phyloP scores from a whole-genome alignment of 2,888 invertebrate genomes.

The Diplolepis rosae region DNA sequence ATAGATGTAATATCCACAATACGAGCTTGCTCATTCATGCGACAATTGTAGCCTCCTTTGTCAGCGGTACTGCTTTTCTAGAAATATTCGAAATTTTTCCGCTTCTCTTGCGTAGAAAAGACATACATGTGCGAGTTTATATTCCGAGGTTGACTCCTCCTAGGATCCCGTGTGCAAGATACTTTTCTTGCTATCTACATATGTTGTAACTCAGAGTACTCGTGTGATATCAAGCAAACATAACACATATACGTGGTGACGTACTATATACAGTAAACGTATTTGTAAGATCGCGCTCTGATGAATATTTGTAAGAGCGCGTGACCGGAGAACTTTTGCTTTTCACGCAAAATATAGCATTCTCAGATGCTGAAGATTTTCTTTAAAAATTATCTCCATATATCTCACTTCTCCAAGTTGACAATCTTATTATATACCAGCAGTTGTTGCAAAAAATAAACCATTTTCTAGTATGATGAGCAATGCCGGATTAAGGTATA shows the following conservation, averaged over 20 bases:
- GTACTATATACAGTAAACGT: not conserved
- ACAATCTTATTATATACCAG: not conserved
- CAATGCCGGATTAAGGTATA: too few species aligned
- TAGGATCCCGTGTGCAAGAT: slow-evolving; percentile 23
- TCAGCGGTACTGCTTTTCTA: slow-evolving; percentile 20
- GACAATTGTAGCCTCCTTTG: slow-evolving; percentile 39
- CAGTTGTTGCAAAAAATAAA: too few species aligned
- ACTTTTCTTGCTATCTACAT: slow-evolving; percentile 30
- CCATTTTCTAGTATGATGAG: too few species aligned
- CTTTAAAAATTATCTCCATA: not conserved
- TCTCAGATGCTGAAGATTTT: slow-evolving; percentile 6
- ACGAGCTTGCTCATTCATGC: slow-evolving; percentile 30
- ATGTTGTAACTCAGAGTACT: slow-evolving; percentile 19
- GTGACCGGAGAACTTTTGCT: slow-evolving; percentile 25
- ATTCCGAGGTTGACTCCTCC: slow-evolving; percentile 17
- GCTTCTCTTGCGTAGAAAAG: slow-evolving; percentile 39
- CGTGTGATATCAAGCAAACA: slow-evolving; percentile 14
- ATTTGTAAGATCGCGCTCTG: not conserved
- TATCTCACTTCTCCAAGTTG: not conserved
- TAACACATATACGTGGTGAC: not conserved
- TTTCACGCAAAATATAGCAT: slow-evolving; percentile 24
- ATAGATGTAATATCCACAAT: slow-evolving; percentile 23
- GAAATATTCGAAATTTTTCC: slow-evolving; percentile 44
- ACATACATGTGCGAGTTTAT: slow-evolving; percentile 32
- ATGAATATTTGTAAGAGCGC: slow-evolving; percentile 18